Base-by-base conservation (phyloP, 2,888 invertebrate genomes). In the Epsilonema sp. region DNA sequence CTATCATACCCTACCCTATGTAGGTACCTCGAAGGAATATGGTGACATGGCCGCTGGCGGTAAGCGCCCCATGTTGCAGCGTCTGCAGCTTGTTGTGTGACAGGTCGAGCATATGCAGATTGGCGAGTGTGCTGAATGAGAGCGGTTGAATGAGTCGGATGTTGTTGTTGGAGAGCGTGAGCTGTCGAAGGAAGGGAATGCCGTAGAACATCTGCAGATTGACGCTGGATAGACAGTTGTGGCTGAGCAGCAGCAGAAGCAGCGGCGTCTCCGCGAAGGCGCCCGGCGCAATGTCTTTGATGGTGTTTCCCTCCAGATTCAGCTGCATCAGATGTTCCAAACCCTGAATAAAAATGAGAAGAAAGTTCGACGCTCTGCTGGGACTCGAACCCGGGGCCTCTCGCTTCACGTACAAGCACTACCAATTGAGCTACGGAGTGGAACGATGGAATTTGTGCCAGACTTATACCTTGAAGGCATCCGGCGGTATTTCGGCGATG, bases 81-180 rank as follows among this genome's bases (percentile, higher is more conserved):
- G 13, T 36, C 25, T 56, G 47, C 31, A 63, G 57, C 45, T 58
- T 55, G 66, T 89, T 89, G 66, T 84, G 81, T 37, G 85, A 82
- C 54, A 89, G 70, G 65, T 87, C 86, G 44, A 89, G 69, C 4
- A 84, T 83, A 66, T 85, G 82, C 56, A 89, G 71, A 67, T 86
- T 85, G 68, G 84, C 82, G 43, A 87, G 73, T 1, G 84, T 82
- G 60, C 81, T 66, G 62, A 89, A 86, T 42, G 56, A 53, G 43
- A 59, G 54, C 21, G 61, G 56, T 55, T 61, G 57, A 41, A 63
- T 52, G 42, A 51, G 53, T 23, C 54, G 52, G 43, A 63, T 60
- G 53, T 63, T 62, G 54, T 64, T 63, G 55, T 61, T 54, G 24
- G 62, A 52, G 13, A 63, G 54, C 5, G 64, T 63, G 37, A 63